Base-by-base conservation (phyloP, 2,113 vertebrate species). In the Eupsittula cactorum region DNA sequence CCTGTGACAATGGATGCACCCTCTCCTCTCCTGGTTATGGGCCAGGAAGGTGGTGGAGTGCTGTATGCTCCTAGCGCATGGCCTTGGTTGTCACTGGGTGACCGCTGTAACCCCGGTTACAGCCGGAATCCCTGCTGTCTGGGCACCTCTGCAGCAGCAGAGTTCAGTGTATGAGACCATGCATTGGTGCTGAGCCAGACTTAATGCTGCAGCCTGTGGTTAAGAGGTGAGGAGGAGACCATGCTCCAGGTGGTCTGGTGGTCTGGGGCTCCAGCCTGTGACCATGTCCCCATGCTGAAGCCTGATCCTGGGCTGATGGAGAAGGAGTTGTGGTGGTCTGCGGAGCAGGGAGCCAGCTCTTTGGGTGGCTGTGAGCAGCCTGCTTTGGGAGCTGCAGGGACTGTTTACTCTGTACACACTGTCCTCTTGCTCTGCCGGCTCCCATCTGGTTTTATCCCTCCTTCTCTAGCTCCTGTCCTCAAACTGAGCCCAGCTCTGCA, bases 341-440 rank as follows among this genome's bases (percentile, higher is more conserved):
- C 0, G 4, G 27, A 15, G 53, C 55, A 49, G 14, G 82, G 25
- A 84, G 29, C 18, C 28, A 47, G 82, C 33, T 90, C 39, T 21
- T 3, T 1, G 2, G 29, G 74, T 1, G 4, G 50, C 89, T 44
- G 24, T 64, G 55, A 89, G 81, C 68, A 77, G 82, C 28, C 85
- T 80, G 86, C 82, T 90, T 57, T 42, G 39, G 53, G 59, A 79
- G 46, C 77, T 92, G 76, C 47, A 46, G 78, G 74, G 33, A 18
- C 84, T 95, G 93, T 95, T 97, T 96, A 79, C 70, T 79, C 80
- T 92, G 86, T 93, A 95, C 73, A 94, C 92, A 89, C 29, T n/a
- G 47, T 64, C 62, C 47, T 86, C 74, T 49, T 81, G 73, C 82
- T 87, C 70, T 44, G 74, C 67, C 41, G 37, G 91, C 46, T 94